Evolutionary conservation across 2,797 vertebrate genomes (phyloP), one percentile per base, ranked within the genome.

Genomic region (Sternarchorhynchus goeldii): DNA sequence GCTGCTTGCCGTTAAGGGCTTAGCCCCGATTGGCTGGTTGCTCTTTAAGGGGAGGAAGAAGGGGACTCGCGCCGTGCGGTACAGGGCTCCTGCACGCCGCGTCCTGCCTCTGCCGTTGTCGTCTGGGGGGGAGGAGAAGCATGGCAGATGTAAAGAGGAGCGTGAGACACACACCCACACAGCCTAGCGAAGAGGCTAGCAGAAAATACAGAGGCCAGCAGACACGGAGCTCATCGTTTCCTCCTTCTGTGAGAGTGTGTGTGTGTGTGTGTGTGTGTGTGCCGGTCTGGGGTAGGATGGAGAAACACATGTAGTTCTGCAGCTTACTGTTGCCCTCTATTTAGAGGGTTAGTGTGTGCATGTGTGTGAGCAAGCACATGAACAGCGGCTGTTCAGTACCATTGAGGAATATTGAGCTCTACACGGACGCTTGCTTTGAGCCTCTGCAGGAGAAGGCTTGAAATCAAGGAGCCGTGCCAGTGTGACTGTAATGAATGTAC

Each of bases 21-120:
- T 87, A 87, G 76, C 86, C 70, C 72, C 70, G 88, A 92, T 91
- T 89, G 91, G 77, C 82, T 69, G 85, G 85, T 82, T 84, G 86
- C 83, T 86, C 87, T 91, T 90, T 90, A 92, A 91, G 88, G 88
- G 89, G 90, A 86, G 87, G 87, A 89, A 86, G 89, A 86, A 80
- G 82, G 10, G 78, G 88, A 87, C 91, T 88, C 90, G 79, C 82
- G 71, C 65, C 73, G 82, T 76, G 59, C 90, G 87, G 90, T 89
- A 89, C 84, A 77, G 87, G 87, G 80, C 71, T 75, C 75, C 57
- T 12, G 25, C 62, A 67, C 73, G 45, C 64, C 32, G 76, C 76
- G 58, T 81, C 60, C 63, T 18, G 70, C 55, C 55, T 29, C 6
- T 34, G 62, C 66, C n/a, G 78, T 73, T 76, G 39, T 73, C 78